Percentiles rank a stretch among this genome's conserved stretches.
Evolutionary conservation across 2,797 vertebrate species (phyloP).

Genomic region (Gambelia wislizenii): DNA sequence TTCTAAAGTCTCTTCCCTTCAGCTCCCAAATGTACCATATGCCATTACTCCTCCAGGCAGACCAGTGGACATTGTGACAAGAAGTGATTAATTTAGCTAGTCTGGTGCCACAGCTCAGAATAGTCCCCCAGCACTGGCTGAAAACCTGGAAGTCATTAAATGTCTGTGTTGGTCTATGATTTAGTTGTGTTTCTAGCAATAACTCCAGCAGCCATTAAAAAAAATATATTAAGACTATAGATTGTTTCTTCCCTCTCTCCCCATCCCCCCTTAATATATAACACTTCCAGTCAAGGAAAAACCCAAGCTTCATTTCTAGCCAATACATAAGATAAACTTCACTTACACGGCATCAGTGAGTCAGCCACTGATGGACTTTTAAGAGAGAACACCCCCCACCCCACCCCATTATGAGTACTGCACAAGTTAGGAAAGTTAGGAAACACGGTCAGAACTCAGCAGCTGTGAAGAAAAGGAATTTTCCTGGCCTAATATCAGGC

Average conservation of each 20-base stretch:
- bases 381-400: not conserved
- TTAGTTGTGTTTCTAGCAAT: not conserved
- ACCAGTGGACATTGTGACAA: not conserved
- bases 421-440: constrained; percentile 5
- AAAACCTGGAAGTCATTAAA: constrained; percentile 20
- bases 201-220: not conserved
- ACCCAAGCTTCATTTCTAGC: not conserved
- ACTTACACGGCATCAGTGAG: constrained; percentile 9
- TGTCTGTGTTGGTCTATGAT: not conserved
- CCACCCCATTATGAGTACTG: not conserved
- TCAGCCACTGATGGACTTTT: constrained; percentile 14
- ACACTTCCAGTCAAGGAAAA: constrained; percentile 13
- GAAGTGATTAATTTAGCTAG: constrained; percentile 2
- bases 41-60: not conserved
- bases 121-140: not conserved
- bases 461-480: not conserved
- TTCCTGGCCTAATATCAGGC: not conserved
- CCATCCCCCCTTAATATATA: not conserved
- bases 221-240: not conserved
- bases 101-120: constrained; percentile 1
- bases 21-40: not conserved
- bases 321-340: constrained; percentile 2
- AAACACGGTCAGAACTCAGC: not conserved
- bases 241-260: not conserved
- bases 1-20: not conserved